Percentiles rank a stretch among this genome's conserved stretches.
These are phyloP conservation scores for Ardeotis arabs DNA, from an alignment of 2,113 vertebrate species.

Conservation along the genomic window DNA sequence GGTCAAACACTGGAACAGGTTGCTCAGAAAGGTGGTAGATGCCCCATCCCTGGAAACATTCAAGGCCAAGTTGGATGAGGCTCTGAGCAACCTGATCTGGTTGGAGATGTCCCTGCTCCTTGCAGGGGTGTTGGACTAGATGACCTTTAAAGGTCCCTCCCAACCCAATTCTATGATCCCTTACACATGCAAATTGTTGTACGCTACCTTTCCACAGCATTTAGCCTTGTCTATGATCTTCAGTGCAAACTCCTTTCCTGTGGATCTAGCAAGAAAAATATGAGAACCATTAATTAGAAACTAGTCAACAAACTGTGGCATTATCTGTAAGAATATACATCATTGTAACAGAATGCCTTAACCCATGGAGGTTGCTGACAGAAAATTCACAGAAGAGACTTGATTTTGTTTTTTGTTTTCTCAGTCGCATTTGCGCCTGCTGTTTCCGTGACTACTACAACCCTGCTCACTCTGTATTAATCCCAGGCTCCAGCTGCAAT, in stretches of 20 bases:
- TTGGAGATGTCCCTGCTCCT: too few relatives aligned
- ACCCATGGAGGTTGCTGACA: background rate
- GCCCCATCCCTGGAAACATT: too few relatives aligned
- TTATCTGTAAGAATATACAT: background rate
- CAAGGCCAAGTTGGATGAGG: too few relatives aligned
- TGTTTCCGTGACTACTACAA: slow-evolving; percentile 62
- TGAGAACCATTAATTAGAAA: background rate
- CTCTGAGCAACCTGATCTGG: too few relatives aligned
- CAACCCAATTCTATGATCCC: background rate
- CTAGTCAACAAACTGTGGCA: background rate
- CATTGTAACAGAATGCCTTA: background rate
- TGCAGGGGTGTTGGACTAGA: too few relatives aligned
- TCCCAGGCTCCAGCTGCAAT: background rate
- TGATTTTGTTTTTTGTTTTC: background rate
- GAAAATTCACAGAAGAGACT: background rate
- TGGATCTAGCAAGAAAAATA: slow-evolving; percentile 79
- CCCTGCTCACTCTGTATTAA: background rate
- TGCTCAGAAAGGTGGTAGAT: too few relatives aligned
- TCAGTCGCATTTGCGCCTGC: background rate
- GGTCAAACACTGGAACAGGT: too few relatives aligned
- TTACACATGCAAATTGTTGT: background rate
- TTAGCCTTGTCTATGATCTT: slow-evolving; percentile 99
- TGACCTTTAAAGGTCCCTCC: too few relatives aligned
- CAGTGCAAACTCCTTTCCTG: slow-evolving; percentile 94
- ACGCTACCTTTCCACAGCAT: slow-evolving; percentile 92